These are phyloP conservation scores for Wasmannia auropunctata DNA, from an alignment of 1,140 invertebrate species.

Conservation along the genomic window DNA sequence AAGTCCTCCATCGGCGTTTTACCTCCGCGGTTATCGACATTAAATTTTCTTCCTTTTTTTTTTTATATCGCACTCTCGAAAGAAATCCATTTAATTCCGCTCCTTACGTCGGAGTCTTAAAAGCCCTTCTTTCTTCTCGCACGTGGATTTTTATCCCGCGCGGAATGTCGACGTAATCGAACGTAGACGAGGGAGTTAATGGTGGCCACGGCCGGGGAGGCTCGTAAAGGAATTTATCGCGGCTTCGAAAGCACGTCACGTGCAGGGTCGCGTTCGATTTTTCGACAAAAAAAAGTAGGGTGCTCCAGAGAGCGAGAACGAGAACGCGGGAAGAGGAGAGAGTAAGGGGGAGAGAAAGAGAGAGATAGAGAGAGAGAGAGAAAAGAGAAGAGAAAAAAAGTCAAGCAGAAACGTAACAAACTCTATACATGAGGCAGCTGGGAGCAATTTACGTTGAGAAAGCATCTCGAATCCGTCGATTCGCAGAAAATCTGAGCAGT, in stretches of 20 bases:
- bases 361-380: background rate
- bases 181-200: slow-evolving; percentile 71
- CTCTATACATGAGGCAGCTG: background rate
- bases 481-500: slow-evolving; percentile 32
- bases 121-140: background rate
- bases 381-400: background rate
- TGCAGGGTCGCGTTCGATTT: slow-evolving; percentile 69
- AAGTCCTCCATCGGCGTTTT: slow-evolving; percentile 27
- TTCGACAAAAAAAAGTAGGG: slow-evolving; percentile 36
- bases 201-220: slow-evolving; percentile 55
- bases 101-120: slow-evolving; percentile 1
- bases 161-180: slow-evolving; percentile 69
- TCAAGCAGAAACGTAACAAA: slow-evolving; percentile 40
- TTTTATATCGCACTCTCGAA: background rate
- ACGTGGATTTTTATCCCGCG: slow-evolving; percentile 63
- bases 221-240: slow-evolving; percentile 74
- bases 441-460: background rate
- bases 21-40: slow-evolving; percentile 22
- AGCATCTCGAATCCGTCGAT: slow-evolving; percentile 24
- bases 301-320: slow-evolving; percentile 16
- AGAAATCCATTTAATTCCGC: slow-evolving; percentile 62
- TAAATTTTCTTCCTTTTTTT: slow-evolving; percentile 50
- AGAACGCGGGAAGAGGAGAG: background rate
- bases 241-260: slow-evolving; percentile 72
- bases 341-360: background rate